phyloP scores from a whole-genome alignment of 1,140 invertebrate genomes.

The Drosophila ercepeae region DNA sequence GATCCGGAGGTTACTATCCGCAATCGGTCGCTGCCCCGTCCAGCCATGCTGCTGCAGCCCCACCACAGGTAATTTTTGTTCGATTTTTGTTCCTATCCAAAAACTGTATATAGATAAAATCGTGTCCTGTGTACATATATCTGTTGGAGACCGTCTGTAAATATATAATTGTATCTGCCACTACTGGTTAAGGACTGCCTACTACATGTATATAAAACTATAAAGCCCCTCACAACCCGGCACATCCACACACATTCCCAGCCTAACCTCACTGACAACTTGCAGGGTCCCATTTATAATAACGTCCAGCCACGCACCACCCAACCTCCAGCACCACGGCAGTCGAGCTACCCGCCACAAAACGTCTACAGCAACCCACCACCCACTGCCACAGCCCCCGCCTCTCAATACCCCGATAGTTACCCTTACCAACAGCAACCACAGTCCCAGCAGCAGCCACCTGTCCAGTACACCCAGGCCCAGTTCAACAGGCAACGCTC shows the following conservation, averaged over 20 bases:
- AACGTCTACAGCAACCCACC: slow-evolving; percentile 32
- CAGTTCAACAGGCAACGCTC: slow-evolving; percentile 74
- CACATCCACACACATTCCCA: slow-evolving; percentile 17
- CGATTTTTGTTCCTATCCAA: neutral
- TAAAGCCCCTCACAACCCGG: slow-evolving; percentile 14
- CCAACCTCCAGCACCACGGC: slow-evolving; percentile 36
- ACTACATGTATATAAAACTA: slow-evolving; percentile 22
- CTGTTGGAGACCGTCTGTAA: slow-evolving; percentile 42
- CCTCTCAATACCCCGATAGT: slow-evolving; percentile 45
- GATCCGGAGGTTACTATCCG: slow-evolving; percentile 64
- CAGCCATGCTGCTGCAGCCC: slow-evolving; percentile 39
- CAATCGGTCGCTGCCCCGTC: slow-evolving; percentile 35
- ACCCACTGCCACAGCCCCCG: slow-evolving; percentile 35
- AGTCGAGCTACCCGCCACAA: slow-evolving; percentile 40
- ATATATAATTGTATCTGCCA: slow-evolving; percentile 44
- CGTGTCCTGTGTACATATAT: slow-evolving; percentile 9
- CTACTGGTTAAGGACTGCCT: slow-evolving; percentile 21
- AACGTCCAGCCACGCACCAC: slow-evolving; percentile 65
- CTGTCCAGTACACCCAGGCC: slow-evolving; percentile 75
- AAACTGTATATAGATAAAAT: slow-evolving; percentile 36
- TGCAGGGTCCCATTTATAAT: slow-evolving; percentile 81
- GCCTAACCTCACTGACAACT: slow-evolving; percentile 59
- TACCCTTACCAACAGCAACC: slow-evolving; percentile 42
- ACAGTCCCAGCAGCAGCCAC: slow-evolving; percentile 32
- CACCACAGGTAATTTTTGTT: slow-evolving; percentile 62